Percentiles rank a stretch among this genome's conserved stretches.
These are phyloP conservation scores for Turnix velox DNA, from an alignment of 2,113 vertebrate genomes.

Conservation along the genomic window DNA sequence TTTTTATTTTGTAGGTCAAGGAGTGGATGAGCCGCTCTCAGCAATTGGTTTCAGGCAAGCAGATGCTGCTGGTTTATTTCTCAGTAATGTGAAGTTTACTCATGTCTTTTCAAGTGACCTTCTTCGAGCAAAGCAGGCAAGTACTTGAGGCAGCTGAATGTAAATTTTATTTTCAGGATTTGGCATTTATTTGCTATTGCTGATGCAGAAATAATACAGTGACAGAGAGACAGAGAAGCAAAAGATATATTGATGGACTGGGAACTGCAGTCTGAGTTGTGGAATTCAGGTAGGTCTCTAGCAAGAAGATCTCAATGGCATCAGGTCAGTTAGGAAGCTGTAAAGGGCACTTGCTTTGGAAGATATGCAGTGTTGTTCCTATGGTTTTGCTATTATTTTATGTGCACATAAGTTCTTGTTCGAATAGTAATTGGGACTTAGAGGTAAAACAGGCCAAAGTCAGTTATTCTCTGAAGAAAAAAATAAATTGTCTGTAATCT, in stretches of 20 bases:
- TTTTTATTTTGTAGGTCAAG: slow-evolving; percentile 81
- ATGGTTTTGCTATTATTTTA: neutral
- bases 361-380: neutral
- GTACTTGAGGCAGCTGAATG: neutral
- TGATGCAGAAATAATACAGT: neutral
- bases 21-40: slow-evolving; percentile 86
- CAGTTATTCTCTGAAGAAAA: neutral
- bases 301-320: neutral
- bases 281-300: neutral
- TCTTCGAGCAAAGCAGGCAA: slow-evolving; percentile 84
- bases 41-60: slow-evolving; percentile 84
- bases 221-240: neutral
- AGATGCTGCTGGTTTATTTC: slow-evolving; percentile 82
- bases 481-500: neutral
- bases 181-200: neutral
- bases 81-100: slow-evolving; percentile 81
- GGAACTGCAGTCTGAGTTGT: neutral
- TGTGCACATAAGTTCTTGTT: neutral
- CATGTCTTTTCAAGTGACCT: slow-evolving; percentile 87
- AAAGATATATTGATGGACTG: neutral
- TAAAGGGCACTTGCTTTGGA: neutral
- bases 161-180: neutral
- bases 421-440: rapidly evolving
- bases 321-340: neutral
- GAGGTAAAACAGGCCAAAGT: neutral